Evolutionary conservation across 2,113 vertebrate genomes (phyloP).

Genomic region (Microtus pennsylvanicus): DNA sequence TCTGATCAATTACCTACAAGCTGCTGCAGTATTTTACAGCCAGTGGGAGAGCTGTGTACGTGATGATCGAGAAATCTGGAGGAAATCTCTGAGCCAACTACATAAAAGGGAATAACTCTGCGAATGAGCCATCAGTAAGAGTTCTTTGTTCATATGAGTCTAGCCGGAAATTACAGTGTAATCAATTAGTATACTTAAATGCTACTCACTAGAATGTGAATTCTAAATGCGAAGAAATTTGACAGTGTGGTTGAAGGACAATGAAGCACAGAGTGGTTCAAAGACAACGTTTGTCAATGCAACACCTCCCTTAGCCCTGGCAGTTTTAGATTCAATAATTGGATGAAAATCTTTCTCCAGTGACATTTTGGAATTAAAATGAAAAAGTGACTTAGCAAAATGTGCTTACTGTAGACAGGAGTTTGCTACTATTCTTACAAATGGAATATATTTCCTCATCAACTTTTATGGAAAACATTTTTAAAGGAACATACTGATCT

Average conservation of each 20-base stretch:
- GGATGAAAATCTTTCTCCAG: conserved; percentile 74
- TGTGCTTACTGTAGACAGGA: neutral
- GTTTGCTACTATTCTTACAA: neutral
- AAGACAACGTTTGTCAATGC: conserved; percentile 79
- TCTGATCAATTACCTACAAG: conserved; percentile 99
- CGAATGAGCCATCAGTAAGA: conserved; percentile 89
- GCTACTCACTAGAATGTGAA: conserved; percentile 91
- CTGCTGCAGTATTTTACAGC: conserved; percentile 98
- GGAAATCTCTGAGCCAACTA: conserved; percentile 90
- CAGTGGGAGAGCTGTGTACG: conserved; percentile 80
- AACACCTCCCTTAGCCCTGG: conserved; percentile 66
- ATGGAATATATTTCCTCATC: neutral
- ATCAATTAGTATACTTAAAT: conserved; percentile 92
- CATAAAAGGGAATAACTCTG: conserved; percentile 84
- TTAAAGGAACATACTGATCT: conserved; percentile 29
- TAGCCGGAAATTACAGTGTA: conserved; percentile 89
- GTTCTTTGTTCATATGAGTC: conserved; percentile 85
- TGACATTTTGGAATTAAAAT: neutral
- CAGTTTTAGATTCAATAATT: conserved; percentile 45
- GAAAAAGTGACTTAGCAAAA: conserved; percentile 50
- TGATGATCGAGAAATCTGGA: conserved; percentile 94
- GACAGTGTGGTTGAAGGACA: conserved; percentile 88
- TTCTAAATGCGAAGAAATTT: conserved; percentile 41
- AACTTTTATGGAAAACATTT: neutral
- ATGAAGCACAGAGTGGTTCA: conserved; percentile 87